phyloP scores from a whole-genome alignment of 2,797 vertebrate genomes.

The Peromyscus nudipes region DNA sequence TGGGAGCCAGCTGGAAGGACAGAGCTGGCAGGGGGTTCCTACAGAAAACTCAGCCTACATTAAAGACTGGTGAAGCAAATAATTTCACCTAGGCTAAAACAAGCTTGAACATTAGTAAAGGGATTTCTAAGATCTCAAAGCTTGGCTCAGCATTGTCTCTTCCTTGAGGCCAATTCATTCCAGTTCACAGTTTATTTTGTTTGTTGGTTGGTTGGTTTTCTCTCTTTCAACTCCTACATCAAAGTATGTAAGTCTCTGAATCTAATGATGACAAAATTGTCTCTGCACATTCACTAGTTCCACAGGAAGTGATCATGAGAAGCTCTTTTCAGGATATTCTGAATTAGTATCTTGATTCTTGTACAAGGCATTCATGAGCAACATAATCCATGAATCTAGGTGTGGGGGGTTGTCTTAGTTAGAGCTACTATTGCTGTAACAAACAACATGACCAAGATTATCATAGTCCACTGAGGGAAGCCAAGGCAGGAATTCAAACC shows the following conservation, averaged over 20 bases:
- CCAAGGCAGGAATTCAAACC: neutral
- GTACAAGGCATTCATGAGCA: neutral
- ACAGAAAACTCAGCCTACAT: no score
- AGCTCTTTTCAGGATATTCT: neutral
- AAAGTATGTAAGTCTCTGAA: neutral
- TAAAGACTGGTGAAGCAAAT: slow-evolving; percentile 52
- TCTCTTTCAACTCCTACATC: slow-evolving; percentile 24
- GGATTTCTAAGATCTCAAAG: slow-evolving; percentile 52
- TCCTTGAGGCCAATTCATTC: slow-evolving; percentile 25
- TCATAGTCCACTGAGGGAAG: neutral
- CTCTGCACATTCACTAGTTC: neutral
- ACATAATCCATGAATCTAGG: neutral
- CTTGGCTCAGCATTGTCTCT: slow-evolving; percentile 22
- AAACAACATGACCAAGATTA: neutral
- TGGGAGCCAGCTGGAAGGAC: no score
- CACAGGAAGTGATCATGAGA: neutral
- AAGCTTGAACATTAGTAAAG: slow-evolving; percentile 11
- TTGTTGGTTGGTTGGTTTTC: neutral
- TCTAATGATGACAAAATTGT: neutral
- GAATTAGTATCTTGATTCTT: neutral
- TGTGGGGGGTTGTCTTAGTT: neutral
- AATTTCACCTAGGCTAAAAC: slow-evolving; percentile 48
- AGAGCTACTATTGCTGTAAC: neutral
- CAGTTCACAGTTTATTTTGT: neutral
- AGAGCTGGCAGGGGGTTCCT: no score